Base-by-base conservation (phyloP, 1,140 invertebrate species). In the Drosophila lacteicornis region DNA sequence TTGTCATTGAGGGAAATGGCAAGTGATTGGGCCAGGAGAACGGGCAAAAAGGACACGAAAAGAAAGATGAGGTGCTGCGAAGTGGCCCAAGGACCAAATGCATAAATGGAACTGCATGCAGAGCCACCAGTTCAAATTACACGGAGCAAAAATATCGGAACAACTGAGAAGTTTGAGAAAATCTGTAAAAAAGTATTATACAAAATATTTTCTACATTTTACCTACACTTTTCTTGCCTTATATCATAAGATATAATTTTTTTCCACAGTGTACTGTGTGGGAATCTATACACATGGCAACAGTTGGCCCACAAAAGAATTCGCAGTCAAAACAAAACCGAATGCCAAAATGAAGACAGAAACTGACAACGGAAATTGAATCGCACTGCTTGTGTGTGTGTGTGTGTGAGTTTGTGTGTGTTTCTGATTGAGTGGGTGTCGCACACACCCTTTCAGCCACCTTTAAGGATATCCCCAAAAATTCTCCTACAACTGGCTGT, bases 311-410 rank as follows among this genome's bases (percentile, higher is more conserved):
- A 71, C 66, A 70, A 70, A 78, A 68, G 75, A 67, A 46, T 57
- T 76, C 42, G 57, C 49, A 61, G 43, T 58, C 63, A 62, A 61
- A 78, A 62, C 49, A 62, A 69, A 69, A 61, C 55, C 58, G 43
- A 79, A 79, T 51, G 59, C 76, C 76, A 73, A 79, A 79, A 71
- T 56, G 76, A 71, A 55, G 63, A 78, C 67, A 79, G 45, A 33
- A 79, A 62, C 55, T 70, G 75, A 61, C 76, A 79, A 55, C 65
- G 67, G 76, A 71, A 79, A 79, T 79, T 79, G 66, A 79, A 79
- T 79, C 55, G 75, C 74, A 11, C 4, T 43, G 56, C 17, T 42
- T 42, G 30, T 27, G 17, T 22, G 33, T 6, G 13, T 27, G 19
- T 42, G 11, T 8, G 36, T 17, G 55, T 15, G 22, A 13, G 12